Percentiles rank a stretch among this genome's conserved stretches.
phyloP scores from a whole-genome alignment of 2,888 invertebrate genomes.

The Leucozona laternaria region DNA sequence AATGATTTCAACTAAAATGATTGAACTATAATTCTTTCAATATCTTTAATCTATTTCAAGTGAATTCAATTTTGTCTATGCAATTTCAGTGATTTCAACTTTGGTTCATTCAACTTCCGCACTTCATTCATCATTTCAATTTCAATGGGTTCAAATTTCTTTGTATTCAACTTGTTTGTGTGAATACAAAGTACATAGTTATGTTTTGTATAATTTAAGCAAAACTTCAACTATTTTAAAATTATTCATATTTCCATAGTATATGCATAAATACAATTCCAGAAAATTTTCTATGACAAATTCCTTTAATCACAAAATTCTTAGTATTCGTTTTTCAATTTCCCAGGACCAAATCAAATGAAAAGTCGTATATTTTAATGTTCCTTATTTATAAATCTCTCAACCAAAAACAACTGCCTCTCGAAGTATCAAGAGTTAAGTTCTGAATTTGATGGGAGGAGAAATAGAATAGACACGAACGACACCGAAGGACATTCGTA shows the following conservation, averaged over 20 bases:
- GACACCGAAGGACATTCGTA: constrained; percentile 5
- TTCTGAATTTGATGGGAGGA: not conserved
- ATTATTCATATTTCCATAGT: constrained; percentile 1
- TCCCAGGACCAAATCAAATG: not conserved
- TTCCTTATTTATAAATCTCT: constrained; percentile 3
- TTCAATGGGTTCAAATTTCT: not conserved
- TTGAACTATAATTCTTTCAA: not conserved
- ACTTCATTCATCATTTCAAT: not conserved
- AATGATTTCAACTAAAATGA: no score
- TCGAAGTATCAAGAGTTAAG: not conserved
- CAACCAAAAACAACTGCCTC: not conserved
- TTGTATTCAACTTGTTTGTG: not conserved
- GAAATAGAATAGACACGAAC: not conserved
- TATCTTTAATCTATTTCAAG: not conserved
- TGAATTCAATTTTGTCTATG: not conserved
- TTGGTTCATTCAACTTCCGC: not conserved
- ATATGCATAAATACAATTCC: no score
- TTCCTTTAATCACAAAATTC: constrained; percentile 3
- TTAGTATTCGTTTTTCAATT: not conserved
- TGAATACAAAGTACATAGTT: not conserved
- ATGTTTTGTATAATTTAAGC: not conserved
- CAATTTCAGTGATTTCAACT: not conserved
- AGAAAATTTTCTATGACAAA: not conserved
- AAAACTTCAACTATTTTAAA: not conserved
- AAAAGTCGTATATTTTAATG: constrained; percentile 16